Conservation (phyloP, 35 echinoderm and acorn worm species). For the Heliocidaris erythrogramma region DNA sequence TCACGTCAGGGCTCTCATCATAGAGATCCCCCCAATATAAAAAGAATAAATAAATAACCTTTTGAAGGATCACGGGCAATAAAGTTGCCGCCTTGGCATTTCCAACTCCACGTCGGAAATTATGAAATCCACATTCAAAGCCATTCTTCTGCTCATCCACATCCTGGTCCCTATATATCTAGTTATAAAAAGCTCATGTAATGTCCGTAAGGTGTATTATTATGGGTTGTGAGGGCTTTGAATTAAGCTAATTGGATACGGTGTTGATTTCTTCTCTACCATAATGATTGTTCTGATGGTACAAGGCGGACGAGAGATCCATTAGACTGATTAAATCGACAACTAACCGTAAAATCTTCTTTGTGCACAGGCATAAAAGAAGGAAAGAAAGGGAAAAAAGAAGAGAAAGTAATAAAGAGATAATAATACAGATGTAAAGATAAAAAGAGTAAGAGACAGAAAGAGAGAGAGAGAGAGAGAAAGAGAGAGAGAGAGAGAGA, state of each 20-base stretch:
- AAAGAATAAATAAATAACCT: too few species aligned
- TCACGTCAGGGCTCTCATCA: too few species aligned
- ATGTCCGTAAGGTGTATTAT: background rate
- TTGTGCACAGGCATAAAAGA: background rate
- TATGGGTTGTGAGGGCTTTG: background rate
- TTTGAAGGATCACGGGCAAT: too few species aligned
- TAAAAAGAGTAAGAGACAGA: background rate
- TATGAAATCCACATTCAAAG: background rate
- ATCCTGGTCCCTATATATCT: background rate
- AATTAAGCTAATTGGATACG: slow-evolving; percentile 41
- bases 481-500: background rate
- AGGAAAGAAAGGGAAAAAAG: background rate
- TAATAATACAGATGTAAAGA: background rate
- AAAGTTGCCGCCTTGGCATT: background rate
- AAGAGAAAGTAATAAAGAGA: background rate
- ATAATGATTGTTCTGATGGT: slow-evolving; percentile 11
- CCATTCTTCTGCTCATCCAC: background rate
- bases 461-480: background rate
- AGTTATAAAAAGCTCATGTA: background rate
- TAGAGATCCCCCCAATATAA: too few species aligned
- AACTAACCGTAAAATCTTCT: slow-evolving; percentile 10
- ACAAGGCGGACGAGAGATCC: background rate
- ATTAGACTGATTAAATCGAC: background rate
- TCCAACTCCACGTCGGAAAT: background rate
- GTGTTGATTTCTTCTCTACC: background rate